phyloP scores from a whole-genome alignment of 1,140 invertebrate species.

The Ceratina calcarata region DNA sequence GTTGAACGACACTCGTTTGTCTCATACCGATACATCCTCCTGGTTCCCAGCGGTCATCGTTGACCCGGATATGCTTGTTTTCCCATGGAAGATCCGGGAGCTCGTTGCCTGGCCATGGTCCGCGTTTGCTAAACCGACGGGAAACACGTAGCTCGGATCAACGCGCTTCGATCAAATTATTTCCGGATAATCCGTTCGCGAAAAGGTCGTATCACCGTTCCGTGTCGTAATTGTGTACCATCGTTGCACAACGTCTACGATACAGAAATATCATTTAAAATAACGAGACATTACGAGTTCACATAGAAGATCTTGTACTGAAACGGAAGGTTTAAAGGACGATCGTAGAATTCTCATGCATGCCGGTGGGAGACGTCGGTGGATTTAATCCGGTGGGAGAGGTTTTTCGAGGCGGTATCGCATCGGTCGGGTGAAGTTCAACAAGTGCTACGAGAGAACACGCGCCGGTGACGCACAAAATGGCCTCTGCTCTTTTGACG shows the following conservation, averaged over 20 bases:
- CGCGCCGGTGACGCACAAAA: slow-evolving; percentile 53
- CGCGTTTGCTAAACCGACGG: background rate
- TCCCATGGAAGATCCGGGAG: background rate
- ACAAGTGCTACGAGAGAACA: slow-evolving; percentile 63
- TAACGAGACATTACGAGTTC: too few relatives aligned
- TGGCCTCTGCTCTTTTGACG: slow-evolving; percentile 64
- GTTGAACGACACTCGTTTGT: background rate
- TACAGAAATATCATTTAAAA: too few relatives aligned
- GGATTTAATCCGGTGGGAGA: too few relatives aligned
- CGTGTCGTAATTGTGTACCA: too few relatives aligned
- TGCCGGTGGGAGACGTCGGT: too few relatives aligned
- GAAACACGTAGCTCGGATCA: slow-evolving; percentile 8
- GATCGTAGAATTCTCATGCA: too few relatives aligned
- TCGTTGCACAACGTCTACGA: too few relatives aligned
- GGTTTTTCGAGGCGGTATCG: background rate
- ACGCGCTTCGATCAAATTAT: background rate
- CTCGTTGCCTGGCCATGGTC: background rate
- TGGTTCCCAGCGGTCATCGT: slow-evolving; percentile 6
- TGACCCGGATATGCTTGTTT: background rate
- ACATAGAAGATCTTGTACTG: too few relatives aligned
- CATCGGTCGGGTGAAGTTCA: slow-evolving; percentile 62
- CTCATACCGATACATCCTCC: background rate
- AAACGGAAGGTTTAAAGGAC: too few relatives aligned
- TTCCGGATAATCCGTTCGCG: background rate
- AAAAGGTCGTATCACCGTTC: too few relatives aligned